phyloP scores from a whole-genome alignment of 2,888 invertebrate species.

The Pimpla rufipes region DNA sequence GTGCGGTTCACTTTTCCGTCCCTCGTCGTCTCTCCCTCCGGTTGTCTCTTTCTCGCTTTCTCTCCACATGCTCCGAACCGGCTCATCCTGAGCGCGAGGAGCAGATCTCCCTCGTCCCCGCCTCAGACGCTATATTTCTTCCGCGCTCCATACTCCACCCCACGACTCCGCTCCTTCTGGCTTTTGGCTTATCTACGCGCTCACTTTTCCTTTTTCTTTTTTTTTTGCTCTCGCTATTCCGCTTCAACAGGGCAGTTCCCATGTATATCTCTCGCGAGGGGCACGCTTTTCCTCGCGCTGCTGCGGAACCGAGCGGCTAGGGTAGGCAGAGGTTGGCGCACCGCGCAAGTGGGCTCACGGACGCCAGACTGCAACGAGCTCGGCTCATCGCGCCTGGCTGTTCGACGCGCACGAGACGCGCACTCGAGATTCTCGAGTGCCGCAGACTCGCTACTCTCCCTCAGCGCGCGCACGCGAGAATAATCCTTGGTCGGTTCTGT shows the following conservation, averaged over 20 bases:
- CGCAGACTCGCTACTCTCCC: conserved; percentile 17
- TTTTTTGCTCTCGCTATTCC: not conserved
- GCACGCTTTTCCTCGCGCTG: conserved; percentile 8
- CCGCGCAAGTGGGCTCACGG: conserved; percentile 17
- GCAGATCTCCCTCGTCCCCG: conserved; percentile 16
- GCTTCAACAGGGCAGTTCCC: conserved; percentile 12
- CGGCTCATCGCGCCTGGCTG: conserved; percentile 7
- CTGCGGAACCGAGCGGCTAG: too few relatives aligned
- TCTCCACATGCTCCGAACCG: conserved; percentile 6
- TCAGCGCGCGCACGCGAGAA: too few relatives aligned
- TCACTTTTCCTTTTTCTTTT: conserved; percentile 1
- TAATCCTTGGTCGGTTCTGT: conserved; percentile 15
- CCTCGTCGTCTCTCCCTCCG: not conserved
- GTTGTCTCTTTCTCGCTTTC: conserved; percentile 28
- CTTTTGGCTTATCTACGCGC: conserved; percentile 28
- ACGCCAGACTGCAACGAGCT: conserved; percentile 16
- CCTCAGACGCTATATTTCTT: conserved; percentile 19
- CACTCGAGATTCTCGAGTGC: conserved; percentile 34
- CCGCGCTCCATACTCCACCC: conserved; percentile 1
- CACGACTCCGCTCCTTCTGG: conserved; percentile 26
- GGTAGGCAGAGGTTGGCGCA: not conserved
- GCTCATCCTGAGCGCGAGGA: conserved; percentile 16
- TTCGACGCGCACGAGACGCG: conserved; percentile 10
- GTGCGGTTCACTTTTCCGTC: conserved; percentile 61
- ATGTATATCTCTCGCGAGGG: conserved; percentile 21